Evolutionary conservation across 2,888 invertebrate species (phyloP).

Genomic region (Girardia tigrina): DNA sequence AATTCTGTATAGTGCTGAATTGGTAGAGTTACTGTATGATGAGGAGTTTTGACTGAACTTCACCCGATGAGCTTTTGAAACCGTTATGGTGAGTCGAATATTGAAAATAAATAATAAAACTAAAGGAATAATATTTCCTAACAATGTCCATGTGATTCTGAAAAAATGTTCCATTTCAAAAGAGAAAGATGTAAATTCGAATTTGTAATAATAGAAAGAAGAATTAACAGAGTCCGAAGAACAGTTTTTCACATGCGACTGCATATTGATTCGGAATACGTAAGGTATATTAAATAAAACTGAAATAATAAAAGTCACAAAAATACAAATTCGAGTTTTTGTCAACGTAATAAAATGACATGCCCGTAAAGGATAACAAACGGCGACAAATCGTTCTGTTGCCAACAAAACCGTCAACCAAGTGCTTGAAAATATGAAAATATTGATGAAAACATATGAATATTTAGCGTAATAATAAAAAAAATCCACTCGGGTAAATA

Average conservation of each 20-base stretch:
- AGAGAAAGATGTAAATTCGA: conserved; percentile 24
- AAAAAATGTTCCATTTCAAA: conserved; percentile 38
- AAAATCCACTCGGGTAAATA: conserved; percentile 5
- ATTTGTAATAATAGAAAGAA: conserved; percentile 26
- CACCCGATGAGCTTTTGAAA: not conserved
- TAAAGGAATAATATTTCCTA: conserved; percentile 40
- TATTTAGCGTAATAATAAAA: conserved; percentile 27
- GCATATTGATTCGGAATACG: conserved; percentile 38
- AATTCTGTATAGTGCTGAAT: not conserved
- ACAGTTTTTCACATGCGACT: not conserved
- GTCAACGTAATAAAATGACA: conserved; percentile 43
- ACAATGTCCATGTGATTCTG: conserved; percentile 38
- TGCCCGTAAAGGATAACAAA: conserved; percentile 47
- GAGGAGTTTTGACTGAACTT: not conserved
- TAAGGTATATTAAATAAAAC: conserved; percentile 39
- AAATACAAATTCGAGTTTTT: conserved; percentile 40
- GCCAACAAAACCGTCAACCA: conserved; percentile 48
- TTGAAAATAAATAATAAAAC: conserved; percentile 39
- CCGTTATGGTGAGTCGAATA: conserved; percentile 37
- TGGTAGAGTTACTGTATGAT: not conserved
- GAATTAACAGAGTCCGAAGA: not conserved
- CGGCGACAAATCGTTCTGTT: conserved; percentile 46
- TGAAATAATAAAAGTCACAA: conserved; percentile 39
- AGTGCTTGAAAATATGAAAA: conserved; percentile 46
- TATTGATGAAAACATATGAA: conserved; percentile 40